Conservation (phyloP, 35 echinoderm and acorn worm genomes). For the Strongylocentrotus purpuratus region DNA sequence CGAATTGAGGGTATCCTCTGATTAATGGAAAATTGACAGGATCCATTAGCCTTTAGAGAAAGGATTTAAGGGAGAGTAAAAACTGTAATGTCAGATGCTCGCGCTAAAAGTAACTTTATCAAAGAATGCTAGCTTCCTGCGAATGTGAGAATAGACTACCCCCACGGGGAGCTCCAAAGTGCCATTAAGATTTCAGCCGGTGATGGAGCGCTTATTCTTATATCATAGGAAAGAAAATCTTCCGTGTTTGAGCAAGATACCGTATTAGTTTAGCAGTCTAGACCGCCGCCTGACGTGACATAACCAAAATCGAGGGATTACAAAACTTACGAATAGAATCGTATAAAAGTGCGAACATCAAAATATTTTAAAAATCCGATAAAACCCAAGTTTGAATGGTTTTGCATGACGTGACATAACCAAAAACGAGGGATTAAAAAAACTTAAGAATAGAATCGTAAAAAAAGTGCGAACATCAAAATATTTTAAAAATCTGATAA, state of each 20-base stretch:
- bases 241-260: neutral
- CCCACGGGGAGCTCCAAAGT: neutral
- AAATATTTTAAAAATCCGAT: no score
- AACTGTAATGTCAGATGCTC: constrained; percentile 17
- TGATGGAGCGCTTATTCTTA: constrained; percentile 9
- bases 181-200: constrained; percentile 8
- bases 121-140: neutral
- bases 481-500: no score
- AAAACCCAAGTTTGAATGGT: no score
- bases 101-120: constrained; percentile 7
- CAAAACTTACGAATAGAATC: no score
- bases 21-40: constrained; percentile 38
- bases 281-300: neutral
- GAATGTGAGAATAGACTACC: neutral
- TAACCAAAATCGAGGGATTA: neutral
- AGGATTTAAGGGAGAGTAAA: constrained; percentile 11
- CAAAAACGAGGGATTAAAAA: neutral
- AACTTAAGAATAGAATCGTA: no score
- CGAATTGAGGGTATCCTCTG: constrained; percentile 22
- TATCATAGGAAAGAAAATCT: constrained; percentile 5
- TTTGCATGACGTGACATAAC: neutral
- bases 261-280: constrained; percentile 6
- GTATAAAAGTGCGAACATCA: no score
- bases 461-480: no score
- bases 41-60: constrained; percentile 13